These are phyloP conservation scores for Anastatus disparis DNA, from an alignment of 1,140 invertebrate genomes.

Conservation along the genomic window DNA sequence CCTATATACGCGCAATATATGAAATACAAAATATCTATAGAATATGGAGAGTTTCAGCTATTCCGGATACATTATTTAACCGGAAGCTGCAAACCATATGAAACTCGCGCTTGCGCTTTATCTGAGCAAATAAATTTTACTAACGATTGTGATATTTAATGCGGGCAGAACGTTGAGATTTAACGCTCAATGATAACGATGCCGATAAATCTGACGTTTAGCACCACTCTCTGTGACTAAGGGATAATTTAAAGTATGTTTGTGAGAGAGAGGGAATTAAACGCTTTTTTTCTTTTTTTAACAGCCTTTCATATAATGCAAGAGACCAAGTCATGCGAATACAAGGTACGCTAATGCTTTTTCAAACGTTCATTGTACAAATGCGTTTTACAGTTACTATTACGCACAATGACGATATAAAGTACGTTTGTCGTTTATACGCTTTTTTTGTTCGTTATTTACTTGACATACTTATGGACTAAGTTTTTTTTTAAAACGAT, in stretches of 20 bases:
- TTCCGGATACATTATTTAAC: neutral
- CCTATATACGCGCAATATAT: neutral
- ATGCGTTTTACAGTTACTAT: too few species aligned
- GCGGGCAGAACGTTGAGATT: conserved; percentile 1
- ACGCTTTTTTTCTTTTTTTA: neutral
- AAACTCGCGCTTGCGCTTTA: neutral
- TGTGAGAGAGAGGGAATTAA: neutral
- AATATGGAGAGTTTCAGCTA: neutral
- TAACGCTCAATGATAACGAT: neutral
- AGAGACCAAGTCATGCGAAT: too few species aligned
- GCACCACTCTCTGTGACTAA: neutral
- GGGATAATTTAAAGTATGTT: conserved; percentile 1
- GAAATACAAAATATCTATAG: too few species aligned
- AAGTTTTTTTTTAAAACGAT: too few species aligned
- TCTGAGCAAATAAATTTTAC: conserved; percentile 6
- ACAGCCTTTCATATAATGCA: too few species aligned
- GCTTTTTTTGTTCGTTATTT: too few species aligned
- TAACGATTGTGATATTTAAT: conserved; percentile 19
- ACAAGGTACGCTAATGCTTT: neutral
- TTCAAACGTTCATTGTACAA: neutral
- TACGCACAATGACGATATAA: too few species aligned
- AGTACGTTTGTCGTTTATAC: too few species aligned
- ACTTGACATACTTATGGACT: too few species aligned
- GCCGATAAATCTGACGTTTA: conserved; percentile 17
- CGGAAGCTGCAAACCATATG: neutral